Percentiles rank a stretch among this genome's conserved stretches.
Evolutionary conservation across 2,797 vertebrate species (phyloP).

Genomic region (Ara ararauna): DNA sequence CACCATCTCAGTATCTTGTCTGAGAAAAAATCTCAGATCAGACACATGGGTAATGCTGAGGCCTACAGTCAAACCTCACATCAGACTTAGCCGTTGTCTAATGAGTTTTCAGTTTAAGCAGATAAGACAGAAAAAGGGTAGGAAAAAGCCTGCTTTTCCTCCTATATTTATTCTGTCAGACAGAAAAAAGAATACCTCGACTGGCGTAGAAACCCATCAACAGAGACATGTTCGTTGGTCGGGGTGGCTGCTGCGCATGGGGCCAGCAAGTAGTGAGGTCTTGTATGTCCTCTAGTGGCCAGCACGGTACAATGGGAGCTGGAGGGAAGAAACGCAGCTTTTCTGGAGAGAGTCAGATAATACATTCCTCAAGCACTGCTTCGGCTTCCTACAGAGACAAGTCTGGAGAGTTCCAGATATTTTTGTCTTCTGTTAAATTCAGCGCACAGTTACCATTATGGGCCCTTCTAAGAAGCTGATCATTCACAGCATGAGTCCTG

Average conservation of each 20-base stretch:
- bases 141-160: not conserved
- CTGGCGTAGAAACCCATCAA: not conserved
- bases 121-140: not conserved
- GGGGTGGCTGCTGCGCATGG: not conserved
- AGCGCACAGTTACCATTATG: not conserved
- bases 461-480: not conserved
- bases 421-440: slow-evolving; percentile 63
- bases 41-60: not conserved
- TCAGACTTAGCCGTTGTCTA: not conserved
- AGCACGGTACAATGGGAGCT: not conserved
- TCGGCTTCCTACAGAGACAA: slow-evolving; percentile 33
- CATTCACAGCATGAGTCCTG: slow-evolving; percentile 15
- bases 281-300: slow-evolving; percentile 66
- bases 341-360: slow-evolving; percentile 26
- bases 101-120: not conserved
- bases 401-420: slow-evolving; percentile 50
- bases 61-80: not conserved
- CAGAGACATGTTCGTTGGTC: not conserved
- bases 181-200: not conserved
- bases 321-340: not conserved
- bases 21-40: not conserved
- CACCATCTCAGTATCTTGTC: not conserved
- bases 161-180: not conserved
- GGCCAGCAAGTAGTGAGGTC: not conserved
- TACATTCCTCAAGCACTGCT: not conserved